Evolutionary conservation across 2,888 invertebrate species (phyloP), one percentile per base, ranked within the genome.

Genomic region (Rapana venosa): DNA sequence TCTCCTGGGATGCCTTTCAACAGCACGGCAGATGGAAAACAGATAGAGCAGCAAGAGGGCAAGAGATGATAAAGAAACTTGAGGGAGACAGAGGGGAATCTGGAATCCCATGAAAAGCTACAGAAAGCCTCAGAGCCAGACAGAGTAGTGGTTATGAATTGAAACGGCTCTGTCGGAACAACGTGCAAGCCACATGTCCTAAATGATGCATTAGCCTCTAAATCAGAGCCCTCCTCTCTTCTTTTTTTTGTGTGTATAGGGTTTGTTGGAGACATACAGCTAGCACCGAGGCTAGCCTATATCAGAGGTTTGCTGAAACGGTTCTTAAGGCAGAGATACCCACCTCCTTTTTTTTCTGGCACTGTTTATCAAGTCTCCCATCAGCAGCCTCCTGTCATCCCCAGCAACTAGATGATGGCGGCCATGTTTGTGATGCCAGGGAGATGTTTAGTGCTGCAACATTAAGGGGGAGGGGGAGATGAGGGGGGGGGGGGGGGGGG

Each of bases 391-490:
- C 70, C 35, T 87, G 74, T 56, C 87, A 77, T 77, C 77, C 74
- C 26, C 8, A 15, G 26, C 17, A 47, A 47, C 13, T 5, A 74
- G 56, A 74, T 20, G 87, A 74, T 74, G 56, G 36, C 77, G 77
- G 36, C 56, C 35, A 56, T 87, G 74, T 87, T 47, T 77, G 87
- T 20, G 35, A 74, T 56, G 74, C 56, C 87, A 77, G 15, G 87
- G 74, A 74, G 87, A 87, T 47, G 70, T 74, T 56, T 77, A 87
- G 74, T 74, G 77, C 74, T n/a, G 74, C 32, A 56, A 74, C n/a
- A 47, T 36, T n/a, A 30, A 32, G 15, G 35, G 20, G 87, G 20
- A 20, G 22, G 2, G 26, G 20, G 87, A 13, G 32, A 17, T 13
- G 26, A 35, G 66, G 11, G 86, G 86, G 5, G 83, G 26, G 74